Evolutionary conservation across 2,113 vertebrate genomes (phyloP), one percentile per base, ranked within the genome.

Genomic region (Lepidothrix coronata): DNA sequence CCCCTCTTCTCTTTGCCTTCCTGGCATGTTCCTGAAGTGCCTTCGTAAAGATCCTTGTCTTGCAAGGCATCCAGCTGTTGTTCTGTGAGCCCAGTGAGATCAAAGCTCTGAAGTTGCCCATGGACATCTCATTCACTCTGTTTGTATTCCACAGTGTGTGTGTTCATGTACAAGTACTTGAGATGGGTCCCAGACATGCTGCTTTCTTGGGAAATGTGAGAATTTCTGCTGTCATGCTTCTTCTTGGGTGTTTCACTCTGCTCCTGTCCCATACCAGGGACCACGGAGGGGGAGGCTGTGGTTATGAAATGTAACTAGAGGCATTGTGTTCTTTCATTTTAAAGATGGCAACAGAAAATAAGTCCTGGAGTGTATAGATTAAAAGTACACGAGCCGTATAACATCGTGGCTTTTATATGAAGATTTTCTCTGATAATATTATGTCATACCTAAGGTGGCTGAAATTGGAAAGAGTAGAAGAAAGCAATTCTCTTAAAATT

Each of bases 81-180:
- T n/a, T 67, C 13, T 67, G 19, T 54, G 57, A 54, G 59, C 9
- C 43, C 41, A n/a, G 8, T 35, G 63, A 37, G 68, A 43, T 37
- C 28, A 91, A 9, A 89, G 37, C 61, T 79, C 30, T 83, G 43
- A 65, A 68, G 67, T n/a, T 73, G 49, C n/a, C 30, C 10, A 0
- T 27, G 17, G 44, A 15, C 5, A 17, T 59, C 7, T 76, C 20
- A 39, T 72, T 83, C 33, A 39, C 31, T n/a, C 24, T 63, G 3
- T 80, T 33, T 43, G 21, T 51, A 23, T 68, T 25, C 30, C 21
- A 16, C 3, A 65, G 44, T 0, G 0, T 2, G 2, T 75, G 30
- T 84, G 54, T 89, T 86, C 11, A 2, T 18, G 12, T 59, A 5
- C 35, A 44, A 6, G 7, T 46, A 61, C 35, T 68, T 23, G 21